phyloP scores from a whole-genome alignment of 2,888 invertebrate species.

The Megaustenia siamemsis region DNA sequence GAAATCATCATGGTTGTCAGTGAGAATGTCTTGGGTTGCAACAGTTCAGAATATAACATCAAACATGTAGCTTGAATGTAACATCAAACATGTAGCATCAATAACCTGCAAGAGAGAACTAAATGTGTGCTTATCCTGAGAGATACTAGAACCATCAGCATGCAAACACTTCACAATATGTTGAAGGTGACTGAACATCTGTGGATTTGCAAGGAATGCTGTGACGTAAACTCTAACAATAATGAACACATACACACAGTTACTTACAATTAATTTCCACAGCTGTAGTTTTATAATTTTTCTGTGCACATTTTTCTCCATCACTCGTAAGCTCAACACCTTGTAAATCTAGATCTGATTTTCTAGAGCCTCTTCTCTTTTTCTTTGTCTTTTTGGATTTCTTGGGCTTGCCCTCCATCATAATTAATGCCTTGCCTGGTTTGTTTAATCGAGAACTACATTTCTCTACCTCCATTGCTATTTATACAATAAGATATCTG shows the following conservation, averaged over 20 bases:
- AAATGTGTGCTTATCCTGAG: too few relatives aligned
- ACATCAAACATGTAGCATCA: too few relatives aligned
- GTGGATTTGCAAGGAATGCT: too few relatives aligned
- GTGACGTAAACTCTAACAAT: too few relatives aligned
- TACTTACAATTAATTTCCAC: constrained; percentile 28
- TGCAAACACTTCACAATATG: too few relatives aligned
- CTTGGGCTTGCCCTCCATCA: constrained; percentile 61
- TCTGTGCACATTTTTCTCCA: constrained; percentile 53
- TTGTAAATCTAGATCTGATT: constrained; percentile 58
- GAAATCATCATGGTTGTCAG: too few relatives aligned
- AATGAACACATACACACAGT: background rate
- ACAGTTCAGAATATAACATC: too few relatives aligned
- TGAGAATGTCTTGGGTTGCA: too few relatives aligned
- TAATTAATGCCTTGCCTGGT: constrained; percentile 58
- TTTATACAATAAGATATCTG: background rate
- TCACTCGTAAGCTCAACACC: constrained; percentile 64
- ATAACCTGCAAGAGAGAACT: too few relatives aligned
- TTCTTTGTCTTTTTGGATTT: constrained; percentile 68
- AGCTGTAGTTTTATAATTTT: constrained; percentile 62
- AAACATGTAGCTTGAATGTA: too few relatives aligned
- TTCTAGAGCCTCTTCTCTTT: constrained; percentile 59
- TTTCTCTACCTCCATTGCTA: constrained; percentile 31
- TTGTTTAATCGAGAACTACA: constrained; percentile 25
- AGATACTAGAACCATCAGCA: too few relatives aligned
- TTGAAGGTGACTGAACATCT: too few relatives aligned